Percentiles rank a stretch among this genome's conserved stretches.
Evolutionary conservation across 2,888 invertebrate genomes (phyloP).

Genomic region (Pyrgus malvae): DNA sequence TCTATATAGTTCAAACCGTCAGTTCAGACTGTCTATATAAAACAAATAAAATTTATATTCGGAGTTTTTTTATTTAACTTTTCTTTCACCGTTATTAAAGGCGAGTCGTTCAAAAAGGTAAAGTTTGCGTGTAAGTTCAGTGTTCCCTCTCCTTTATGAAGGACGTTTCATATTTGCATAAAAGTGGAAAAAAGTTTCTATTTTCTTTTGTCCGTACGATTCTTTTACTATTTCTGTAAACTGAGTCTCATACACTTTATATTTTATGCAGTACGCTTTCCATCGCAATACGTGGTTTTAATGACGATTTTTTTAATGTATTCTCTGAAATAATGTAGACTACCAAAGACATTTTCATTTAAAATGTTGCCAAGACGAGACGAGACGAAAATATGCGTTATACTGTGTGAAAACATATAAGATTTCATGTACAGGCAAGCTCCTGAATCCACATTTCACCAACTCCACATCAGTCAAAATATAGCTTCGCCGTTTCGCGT

Average conservation of each 20-base stretch:
- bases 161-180: constrained; percentile 7
- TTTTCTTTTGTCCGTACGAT: constrained; percentile 1
- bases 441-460: too few species aligned
- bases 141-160: background rate
- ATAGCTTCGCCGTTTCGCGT: too few species aligned
- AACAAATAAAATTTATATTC: background rate
- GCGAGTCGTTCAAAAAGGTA: background rate
- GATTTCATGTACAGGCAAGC: too few species aligned
- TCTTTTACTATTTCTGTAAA: background rate
- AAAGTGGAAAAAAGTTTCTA: constrained; percentile 4
- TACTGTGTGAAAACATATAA: too few species aligned
- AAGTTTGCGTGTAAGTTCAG: constrained; percentile 10
- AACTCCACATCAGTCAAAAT: too few species aligned
- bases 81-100: background rate
- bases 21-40: too few species aligned
- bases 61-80: background rate
- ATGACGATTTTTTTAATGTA: background rate
- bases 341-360: too few species aligned
- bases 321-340: too few species aligned
- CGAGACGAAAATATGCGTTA: too few species aligned
- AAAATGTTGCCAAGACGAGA: too few species aligned
- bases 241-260: background rate
- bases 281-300: background rate
- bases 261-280: background rate
- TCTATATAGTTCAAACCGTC: too few species aligned